Evolutionary conservation across 2,888 invertebrate species (phyloP).

Genomic region (Apomyelois bistriatella): DNA sequence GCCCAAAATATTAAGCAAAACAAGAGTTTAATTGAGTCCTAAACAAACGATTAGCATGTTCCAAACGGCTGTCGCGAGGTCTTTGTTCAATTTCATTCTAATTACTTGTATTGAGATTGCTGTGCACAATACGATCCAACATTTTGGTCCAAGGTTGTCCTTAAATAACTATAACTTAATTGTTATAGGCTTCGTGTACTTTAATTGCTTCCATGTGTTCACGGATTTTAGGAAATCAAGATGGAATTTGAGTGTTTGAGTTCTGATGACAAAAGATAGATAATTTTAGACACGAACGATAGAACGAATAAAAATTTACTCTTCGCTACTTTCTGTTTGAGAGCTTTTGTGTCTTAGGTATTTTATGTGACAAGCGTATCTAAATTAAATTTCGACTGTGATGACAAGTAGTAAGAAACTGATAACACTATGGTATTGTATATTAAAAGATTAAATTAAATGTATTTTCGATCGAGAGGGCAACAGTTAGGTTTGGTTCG

Average conservation of each 20-base stretch:
- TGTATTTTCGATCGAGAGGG: too few species aligned
- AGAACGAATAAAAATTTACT: too few species aligned
- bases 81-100: conserved; percentile 2
- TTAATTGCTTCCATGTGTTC: neutral
- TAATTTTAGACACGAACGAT: neutral
- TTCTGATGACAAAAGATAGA: neutral
- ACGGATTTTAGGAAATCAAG: neutral
- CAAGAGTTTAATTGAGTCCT: conserved; percentile 3
- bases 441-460: too few species aligned
- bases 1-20: conserved; percentile 1
- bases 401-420: too few species aligned
- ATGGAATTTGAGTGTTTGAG: neutral
- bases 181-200: neutral
- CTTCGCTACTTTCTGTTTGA: too few species aligned
- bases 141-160: neutral
- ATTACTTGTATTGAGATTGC: conserved; percentile 1
- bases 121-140: neutral
- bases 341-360: too few species aligned
- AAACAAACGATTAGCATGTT: conserved; percentile 8
- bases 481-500: too few species aligned
- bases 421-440: too few species aligned
- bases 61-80: neutral
- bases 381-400: too few species aligned
- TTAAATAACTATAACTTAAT: neutral
- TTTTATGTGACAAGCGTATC: too few species aligned